Percentiles rank a stretch among this genome's conserved stretches.
These are phyloP conservation scores for Apomyelois bistriatella DNA, from an alignment of 2,888 invertebrate species.

Conservation along the genomic window DNA sequence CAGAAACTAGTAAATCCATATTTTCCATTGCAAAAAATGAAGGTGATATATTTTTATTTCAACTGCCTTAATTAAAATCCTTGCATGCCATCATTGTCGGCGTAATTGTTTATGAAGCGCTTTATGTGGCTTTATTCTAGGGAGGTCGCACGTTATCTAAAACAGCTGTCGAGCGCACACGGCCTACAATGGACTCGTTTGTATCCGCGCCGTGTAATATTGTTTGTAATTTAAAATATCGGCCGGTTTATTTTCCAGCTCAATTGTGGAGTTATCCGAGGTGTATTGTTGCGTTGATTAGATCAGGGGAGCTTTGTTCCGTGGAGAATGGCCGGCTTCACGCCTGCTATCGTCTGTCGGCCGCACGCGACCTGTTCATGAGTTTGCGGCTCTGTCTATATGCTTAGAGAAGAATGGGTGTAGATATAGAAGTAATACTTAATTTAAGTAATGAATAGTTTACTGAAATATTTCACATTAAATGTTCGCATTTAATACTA, in stretches of 20 bases:
- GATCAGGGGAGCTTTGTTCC: slow-evolving; percentile 71
- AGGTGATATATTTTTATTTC: no score
- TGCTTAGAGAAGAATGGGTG: neutral
- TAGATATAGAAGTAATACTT: neutral
- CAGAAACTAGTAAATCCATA: no score
- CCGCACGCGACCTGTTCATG: slow-evolving; percentile 51
- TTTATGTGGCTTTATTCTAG: slow-evolving; percentile 67
- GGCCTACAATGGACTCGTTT: slow-evolving; percentile 69
- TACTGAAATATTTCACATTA: no score
- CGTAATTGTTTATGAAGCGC: slow-evolving; percentile 19
- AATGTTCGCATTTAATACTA: no score
- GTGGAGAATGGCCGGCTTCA: slow-evolving; percentile 54
- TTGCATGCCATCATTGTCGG: slow-evolving; percentile 6
- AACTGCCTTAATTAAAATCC: neutral
- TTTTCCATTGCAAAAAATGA: no score
- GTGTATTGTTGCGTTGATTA: slow-evolving; percentile 77
- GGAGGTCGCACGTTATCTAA: slow-evolving; percentile 74
- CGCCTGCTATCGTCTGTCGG: slow-evolving; percentile 52
- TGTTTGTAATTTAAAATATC: slow-evolving; percentile 76
- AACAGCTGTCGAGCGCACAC: slow-evolving; percentile 71
- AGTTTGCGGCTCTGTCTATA: slow-evolving; percentile 32
- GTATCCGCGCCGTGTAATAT: slow-evolving; percentile 67
- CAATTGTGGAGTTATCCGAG: slow-evolving; percentile 62
- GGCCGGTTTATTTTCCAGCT: slow-evolving; percentile 62
- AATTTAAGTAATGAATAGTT: no score